A percentile compares a stretch with the other conserved stretches of the same genome.
These are phyloP conservation scores for Aphidius ervi DNA, from an alignment of 1,140 invertebrate species.

Conservation along the genomic window DNA sequence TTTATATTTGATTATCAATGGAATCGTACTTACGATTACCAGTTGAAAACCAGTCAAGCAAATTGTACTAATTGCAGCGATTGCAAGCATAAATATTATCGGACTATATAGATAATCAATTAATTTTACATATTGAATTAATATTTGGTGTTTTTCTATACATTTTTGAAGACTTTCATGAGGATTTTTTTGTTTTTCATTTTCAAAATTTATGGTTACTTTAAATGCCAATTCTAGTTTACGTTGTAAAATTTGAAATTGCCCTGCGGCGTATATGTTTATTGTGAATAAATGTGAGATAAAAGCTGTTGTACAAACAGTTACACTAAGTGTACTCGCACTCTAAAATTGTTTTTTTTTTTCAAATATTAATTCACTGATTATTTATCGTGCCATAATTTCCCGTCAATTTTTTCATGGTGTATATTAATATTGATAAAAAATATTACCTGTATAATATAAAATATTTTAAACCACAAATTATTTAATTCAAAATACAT, in stretches of 20 bases:
- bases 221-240: constrained; percentile 17
- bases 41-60: constrained; percentile 33
- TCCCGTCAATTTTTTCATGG: no score
- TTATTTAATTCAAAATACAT: constrained; percentile 29
- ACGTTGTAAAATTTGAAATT: constrained; percentile 25
- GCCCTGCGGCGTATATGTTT: constrained; percentile 21
- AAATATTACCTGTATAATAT: constrained; percentile 28
- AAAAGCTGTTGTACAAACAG: constrained; percentile 24
- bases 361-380: constrained; percentile 14
- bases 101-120: constrained; percentile 30
- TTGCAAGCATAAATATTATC: constrained; percentile 29
- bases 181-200: not conserved
- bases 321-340: no score
- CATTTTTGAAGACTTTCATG: constrained; percentile 29
- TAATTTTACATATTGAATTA: constrained; percentile 30
- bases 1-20: no score
- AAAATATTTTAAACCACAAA: constrained; percentile 30
- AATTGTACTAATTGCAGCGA: constrained; percentile 27
- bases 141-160: constrained; percentile 30
- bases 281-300: constrained; percentile 24
- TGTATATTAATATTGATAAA: no score
- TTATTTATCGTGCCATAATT: not conserved
- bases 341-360: no score
- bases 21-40: constrained; percentile 23
- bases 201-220: not conserved